These are phyloP conservation scores for Pelosia muscerda DNA, from an alignment of 2,888 invertebrate species.

Conservation along the genomic window DNA sequence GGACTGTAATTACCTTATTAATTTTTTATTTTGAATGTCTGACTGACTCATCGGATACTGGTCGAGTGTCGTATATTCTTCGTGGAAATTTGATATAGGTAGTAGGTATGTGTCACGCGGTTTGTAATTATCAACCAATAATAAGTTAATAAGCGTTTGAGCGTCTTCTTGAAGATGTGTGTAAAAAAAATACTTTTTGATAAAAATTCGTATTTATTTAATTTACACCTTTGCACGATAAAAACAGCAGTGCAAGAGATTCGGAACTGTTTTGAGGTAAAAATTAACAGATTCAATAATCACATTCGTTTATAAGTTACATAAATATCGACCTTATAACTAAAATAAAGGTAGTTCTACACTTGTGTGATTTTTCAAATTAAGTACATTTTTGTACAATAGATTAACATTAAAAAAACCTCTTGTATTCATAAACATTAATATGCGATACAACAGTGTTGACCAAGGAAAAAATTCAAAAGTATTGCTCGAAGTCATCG, in stretches of 20 bases:
- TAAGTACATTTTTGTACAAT: conserved; percentile 60
- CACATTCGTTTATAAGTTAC: conserved; percentile 52
- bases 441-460: not conserved
- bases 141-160: not conserved
- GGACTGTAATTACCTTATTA: conserved; percentile 54
- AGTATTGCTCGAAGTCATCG: too few relatives aligned
- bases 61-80: conserved; percentile 20
- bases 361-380: conserved; percentile 44
- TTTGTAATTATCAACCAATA: conserved; percentile 7
- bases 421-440: not conserved
- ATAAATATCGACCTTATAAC: conserved; percentile 45
- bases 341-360: conserved; percentile 33
- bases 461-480: not conserved
- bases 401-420: not conserved
- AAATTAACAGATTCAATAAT: conserved; percentile 57
- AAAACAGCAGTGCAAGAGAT: conserved; percentile 71
- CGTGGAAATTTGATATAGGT: conserved; percentile 17
- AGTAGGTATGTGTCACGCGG: conserved; percentile 4
- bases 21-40: conserved; percentile 46
- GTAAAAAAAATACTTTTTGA: conserved; percentile 33
- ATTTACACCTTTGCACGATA: conserved; percentile 62
- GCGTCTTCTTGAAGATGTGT: not conserved
- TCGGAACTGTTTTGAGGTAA: conserved; percentile 59
- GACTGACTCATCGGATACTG: conserved; percentile 45
- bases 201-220: conserved; percentile 52